phyloP scores from a whole-genome alignment of 2,888 invertebrate species.

The Cybosia mesomella region DNA sequence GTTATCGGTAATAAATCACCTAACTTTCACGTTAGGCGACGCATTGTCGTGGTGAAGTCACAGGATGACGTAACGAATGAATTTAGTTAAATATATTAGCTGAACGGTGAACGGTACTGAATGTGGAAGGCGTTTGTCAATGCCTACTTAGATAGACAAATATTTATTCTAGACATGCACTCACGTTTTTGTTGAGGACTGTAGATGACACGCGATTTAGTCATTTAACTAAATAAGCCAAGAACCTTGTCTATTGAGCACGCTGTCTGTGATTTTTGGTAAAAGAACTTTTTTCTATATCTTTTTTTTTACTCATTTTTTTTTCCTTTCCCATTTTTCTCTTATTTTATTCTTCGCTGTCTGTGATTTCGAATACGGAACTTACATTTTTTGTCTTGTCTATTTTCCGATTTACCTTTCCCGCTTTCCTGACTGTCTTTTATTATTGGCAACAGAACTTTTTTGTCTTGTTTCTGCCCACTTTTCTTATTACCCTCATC shows the following conservation, averaged over 20 bases:
- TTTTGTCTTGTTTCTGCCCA: not conserved
- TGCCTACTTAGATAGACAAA: conserved; percentile 38
- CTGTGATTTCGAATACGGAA: not conserved
- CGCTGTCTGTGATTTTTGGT: not conserved
- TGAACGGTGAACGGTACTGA: conserved; percentile 35
- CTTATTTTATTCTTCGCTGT: not conserved
- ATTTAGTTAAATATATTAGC: conserved; percentile 39
- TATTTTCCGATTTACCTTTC: not conserved
- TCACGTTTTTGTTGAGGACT: conserved; percentile 24
- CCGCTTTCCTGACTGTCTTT: not conserved
- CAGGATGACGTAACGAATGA: conserved; percentile 38
- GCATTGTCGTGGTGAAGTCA: conserved; percentile 34
- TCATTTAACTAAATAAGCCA: not conserved
- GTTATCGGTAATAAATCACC: conserved; percentile 35
- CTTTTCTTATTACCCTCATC: not conserved
- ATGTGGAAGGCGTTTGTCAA: conserved; percentile 23
- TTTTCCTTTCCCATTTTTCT: not conserved
- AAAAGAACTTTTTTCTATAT: not conserved
- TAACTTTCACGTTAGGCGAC: conserved; percentile 35
- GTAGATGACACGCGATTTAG: conserved; percentile 30
- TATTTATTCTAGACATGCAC: conserved; percentile 44
- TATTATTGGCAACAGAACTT: not conserved
- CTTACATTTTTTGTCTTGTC: not conserved
- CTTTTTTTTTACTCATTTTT: not conserved
- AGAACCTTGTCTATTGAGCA: not conserved